Evolutionary conservation across 2,797 vertebrate genomes (phyloP), one percentile per base, ranked within the genome.

Genomic region (Gallinago stenura): DNA sequence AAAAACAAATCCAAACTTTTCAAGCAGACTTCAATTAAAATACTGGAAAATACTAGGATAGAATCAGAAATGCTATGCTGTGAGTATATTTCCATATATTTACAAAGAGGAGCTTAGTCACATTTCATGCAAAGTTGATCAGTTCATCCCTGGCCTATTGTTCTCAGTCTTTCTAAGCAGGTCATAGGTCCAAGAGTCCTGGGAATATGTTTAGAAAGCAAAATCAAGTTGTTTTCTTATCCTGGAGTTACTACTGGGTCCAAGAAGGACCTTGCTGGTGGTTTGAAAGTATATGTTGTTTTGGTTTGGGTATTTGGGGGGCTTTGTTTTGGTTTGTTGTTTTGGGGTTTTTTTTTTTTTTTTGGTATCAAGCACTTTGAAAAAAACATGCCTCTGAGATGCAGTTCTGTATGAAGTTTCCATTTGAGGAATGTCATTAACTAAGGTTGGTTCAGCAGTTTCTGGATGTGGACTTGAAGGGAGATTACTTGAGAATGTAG

Each of bases 131-230:
- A 83, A 81, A 83, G 61, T 8, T 72, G 37, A 62, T 91, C 66
- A 65, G 43, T 65, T 88, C 66, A 56, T 58, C 33, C 30, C 16
- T 69, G 54, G 18, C 43, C 35, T 76, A 45, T 90, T 91, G n/a
- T 88, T 89, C 79, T 66, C 57, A 51, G 58, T 62, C 46, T 86
- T 89, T 89, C 45, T 58, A 87, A 89, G 75, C 70, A 91, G 57
- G 41, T 87, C 70, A 46, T 62, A 77, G 43, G 51, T 90, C 50
- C 58, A 70, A 56, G 58, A 89, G 46, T 75, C 22, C 46, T 78
- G 54, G 21, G 50, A 25, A 56, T 17, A 25, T 26, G 17, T 82
- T 94, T 65, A 65, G 31, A 75, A 89, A 50, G 31, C 21, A 31
- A 51, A 26, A 64, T 64, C 25, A 68, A 61, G 8, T 57, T 92